A percentile compares a stretch with the other conserved stretches of the same genome.
These are phyloP conservation scores for Hystrix cristata DNA, from an alignment of 2,113 vertebrate genomes.

Conservation along the genomic window DNA sequence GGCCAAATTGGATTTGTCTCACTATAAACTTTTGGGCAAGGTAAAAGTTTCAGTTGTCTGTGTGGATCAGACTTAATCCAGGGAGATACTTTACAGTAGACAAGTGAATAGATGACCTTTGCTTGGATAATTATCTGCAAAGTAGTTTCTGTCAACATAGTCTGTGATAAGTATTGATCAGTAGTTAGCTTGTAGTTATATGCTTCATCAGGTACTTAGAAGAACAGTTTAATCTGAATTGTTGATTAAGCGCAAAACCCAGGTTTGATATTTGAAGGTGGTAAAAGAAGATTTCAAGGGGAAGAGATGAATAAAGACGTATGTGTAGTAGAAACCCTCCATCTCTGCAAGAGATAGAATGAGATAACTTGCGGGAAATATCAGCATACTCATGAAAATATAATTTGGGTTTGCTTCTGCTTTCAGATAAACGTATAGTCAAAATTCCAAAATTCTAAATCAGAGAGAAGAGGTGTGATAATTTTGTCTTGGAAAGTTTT, in stretches of 20 bases:
- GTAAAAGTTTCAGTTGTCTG: background rate
- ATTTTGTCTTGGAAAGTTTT: constrained; percentile 42
- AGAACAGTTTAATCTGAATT: background rate
- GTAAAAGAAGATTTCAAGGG: constrained; percentile 18
- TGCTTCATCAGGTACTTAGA: background rate
- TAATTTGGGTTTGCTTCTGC: background rate
- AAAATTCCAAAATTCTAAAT: background rate
- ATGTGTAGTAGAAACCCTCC: background rate
- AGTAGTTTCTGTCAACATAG: background rate
- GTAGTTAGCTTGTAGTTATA: background rate
- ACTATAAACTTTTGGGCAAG: background rate
- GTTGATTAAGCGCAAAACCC: constrained; percentile 2
- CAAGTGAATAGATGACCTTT: background rate
- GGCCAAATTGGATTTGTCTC: background rate
- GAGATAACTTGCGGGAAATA: background rate
- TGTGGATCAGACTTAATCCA: background rate
- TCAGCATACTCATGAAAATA: background rate
- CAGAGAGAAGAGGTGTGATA: background rate
- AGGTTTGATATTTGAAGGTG: background rate
- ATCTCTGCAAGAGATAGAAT: background rate
- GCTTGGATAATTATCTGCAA: constrained; percentile 2
- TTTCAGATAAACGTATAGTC: background rate
- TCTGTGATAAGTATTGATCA: background rate
- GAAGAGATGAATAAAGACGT: background rate
- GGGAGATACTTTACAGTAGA: background rate